Evolutionary conservation across 2,113 vertebrate genomes (phyloP).

Genomic region (Ceyx melanurus): DNA sequence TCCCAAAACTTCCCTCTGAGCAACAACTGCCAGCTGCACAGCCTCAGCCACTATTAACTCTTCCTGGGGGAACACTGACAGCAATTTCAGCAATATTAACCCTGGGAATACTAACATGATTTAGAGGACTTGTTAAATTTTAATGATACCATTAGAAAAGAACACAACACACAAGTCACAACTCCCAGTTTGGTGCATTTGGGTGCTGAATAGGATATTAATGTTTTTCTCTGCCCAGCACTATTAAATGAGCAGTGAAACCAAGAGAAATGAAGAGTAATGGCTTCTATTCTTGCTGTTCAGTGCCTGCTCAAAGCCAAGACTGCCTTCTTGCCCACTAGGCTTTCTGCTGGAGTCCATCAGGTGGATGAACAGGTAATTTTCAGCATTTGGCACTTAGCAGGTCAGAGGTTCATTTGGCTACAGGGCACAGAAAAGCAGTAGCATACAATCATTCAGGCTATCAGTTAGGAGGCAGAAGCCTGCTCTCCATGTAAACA

Average conservation of each 20-base stretch:
- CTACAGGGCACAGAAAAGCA: neutral
- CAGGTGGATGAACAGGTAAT: neutral
- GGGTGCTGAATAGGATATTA: neutral
- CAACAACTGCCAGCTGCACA: neutral
- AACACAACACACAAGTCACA: conserved; percentile 4
- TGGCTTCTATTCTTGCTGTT: neutral
- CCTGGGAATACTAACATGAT: conserved; percentile 62
- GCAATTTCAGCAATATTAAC: conserved; percentile 56
- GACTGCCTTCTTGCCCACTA: neutral
- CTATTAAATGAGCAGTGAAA: neutral
- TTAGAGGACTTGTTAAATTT: conserved; percentile 66
- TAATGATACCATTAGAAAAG: conserved; percentile 68
- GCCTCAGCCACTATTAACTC: conserved; percentile 16
- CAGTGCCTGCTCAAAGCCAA: neutral
- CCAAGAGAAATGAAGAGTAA: conserved; percentile 10
- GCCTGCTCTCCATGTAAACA: neutral
- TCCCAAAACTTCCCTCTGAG: neutral
- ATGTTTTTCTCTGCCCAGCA: conserved; percentile 23
- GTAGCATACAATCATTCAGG: neutral
- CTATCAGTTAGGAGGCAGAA: neutral
- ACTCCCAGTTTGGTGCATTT: neutral
- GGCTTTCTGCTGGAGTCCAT: neutral
- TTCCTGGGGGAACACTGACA: conserved; percentile 53
- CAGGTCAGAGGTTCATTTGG: conserved; percentile 15
- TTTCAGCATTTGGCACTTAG: conserved; percentile 15